Base-by-base conservation (phyloP, 2,113 vertebrate species). In the Apteryx owenii region DNA sequence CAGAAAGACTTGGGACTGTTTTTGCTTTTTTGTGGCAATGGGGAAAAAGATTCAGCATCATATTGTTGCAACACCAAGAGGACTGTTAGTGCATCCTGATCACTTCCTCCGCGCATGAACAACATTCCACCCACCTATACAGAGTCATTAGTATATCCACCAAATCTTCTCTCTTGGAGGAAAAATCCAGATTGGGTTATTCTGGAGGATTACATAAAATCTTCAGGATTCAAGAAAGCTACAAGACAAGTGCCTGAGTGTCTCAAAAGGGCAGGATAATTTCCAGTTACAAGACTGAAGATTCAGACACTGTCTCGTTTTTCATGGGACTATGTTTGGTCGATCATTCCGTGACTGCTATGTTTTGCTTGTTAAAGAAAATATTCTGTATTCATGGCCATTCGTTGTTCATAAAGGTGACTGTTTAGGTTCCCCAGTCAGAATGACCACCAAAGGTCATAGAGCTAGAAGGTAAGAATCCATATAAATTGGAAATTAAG, bases 11-110 rank as follows among this genome's bases (percentile, higher is more conserved):
- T 71, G 38, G 6, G 26, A 38, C 10, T 40, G 8, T 31, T 68
- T 61, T 5, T 44, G 0, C 0, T 1, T 25, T 40, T 73, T 68
- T 38, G n/a, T 81, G 23, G 28, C 56, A 70, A 23, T 25, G 4
- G 33, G 13, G 31, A 90, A 18, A 7, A 69, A 48, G 42, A 66
- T 33, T 64, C 40, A 79, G 58, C 42, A 65, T 44, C 36, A 33
- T 5, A 11, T 7, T 26, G 7, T 17, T 77, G 15, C 54, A 81
- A 56, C 12, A 80, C 58, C 46, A 84, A 68, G 16, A 23, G 56
- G 61, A 51, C 21, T 28, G 26, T 33, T 40, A 78, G 40, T 33
- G 71, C 40, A 29, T 4, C 50, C 23, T 36, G 36, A 21, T 70
- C 50, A 26, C 13, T 29, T 11, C 21, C 56, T 33, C 46, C 33